Percentiles rank a stretch among this genome's conserved stretches.
Evolutionary conservation across 2,888 invertebrate species (phyloP).

Genomic region (Ormyrus nitidulus): DNA sequence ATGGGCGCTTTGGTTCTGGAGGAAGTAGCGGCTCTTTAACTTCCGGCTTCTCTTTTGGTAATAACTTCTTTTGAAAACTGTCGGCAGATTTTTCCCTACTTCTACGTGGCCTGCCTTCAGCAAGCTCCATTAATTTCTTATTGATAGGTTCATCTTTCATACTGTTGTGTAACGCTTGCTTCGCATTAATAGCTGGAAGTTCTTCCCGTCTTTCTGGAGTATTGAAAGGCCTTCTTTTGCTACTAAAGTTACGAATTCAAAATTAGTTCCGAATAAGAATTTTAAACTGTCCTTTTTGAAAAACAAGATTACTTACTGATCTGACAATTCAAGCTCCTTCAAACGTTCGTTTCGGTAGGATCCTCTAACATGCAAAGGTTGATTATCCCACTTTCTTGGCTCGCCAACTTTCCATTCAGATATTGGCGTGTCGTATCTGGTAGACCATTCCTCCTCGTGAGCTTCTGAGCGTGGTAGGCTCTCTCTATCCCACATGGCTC

Average conservation of each 20-base stretch:
- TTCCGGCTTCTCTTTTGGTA: constrained; percentile 70
- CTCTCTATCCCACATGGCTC: constrained; percentile 72
- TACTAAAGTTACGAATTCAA: constrained; percentile 52
- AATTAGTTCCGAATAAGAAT: too few relatives aligned
- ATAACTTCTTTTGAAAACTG: constrained; percentile 68
- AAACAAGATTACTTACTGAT: constrained; percentile 45
- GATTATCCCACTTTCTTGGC: constrained; percentile 72
- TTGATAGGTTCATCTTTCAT: constrained; percentile 74
- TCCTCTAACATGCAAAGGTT: constrained; percentile 68
- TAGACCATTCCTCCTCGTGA: constrained; percentile 72
- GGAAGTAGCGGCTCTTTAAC: constrained; percentile 65
- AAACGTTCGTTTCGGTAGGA: constrained; percentile 71
- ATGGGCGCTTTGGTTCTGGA: constrained; percentile 66
- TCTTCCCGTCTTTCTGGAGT: constrained; percentile 71
- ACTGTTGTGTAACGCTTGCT: constrained; percentile 71
- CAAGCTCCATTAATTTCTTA: constrained; percentile 73
- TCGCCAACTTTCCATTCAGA: constrained; percentile 72
- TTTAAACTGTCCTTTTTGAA: not conserved
- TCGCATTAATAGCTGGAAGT: constrained; percentile 65
- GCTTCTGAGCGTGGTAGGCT: constrained; percentile 71
- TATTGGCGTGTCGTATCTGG: constrained; percentile 70
- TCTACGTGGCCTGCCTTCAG: constrained; percentile 70
- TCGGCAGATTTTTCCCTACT: constrained; percentile 72
- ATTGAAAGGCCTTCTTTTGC: constrained; percentile 69
- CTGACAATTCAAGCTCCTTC: constrained; percentile 69